Percentiles rank a stretch among this genome's conserved stretches.
These are phyloP conservation scores for Ivindomyrus marchei DNA, from an alignment of 2,113 vertebrate species.

Conservation along the genomic window DNA sequence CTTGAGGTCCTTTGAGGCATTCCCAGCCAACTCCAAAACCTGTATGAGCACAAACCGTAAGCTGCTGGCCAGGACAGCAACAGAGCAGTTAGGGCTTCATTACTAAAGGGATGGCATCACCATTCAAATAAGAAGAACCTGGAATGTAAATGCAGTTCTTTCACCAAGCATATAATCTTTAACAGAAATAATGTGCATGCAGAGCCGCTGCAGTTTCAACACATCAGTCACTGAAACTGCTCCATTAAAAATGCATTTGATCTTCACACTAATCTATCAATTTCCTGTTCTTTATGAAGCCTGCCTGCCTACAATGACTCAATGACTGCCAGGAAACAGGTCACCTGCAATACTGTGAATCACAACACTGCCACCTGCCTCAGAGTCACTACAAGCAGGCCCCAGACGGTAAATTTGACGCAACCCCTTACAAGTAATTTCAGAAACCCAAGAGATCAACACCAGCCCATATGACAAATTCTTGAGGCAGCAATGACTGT, in stretches of 20 bases:
- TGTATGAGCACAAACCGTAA: conserved; percentile 29
- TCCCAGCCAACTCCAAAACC: conserved; percentile 82
- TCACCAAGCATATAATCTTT: background rate
- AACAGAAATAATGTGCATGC: background rate
- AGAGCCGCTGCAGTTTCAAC: background rate
- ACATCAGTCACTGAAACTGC: background rate
- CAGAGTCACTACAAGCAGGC: background rate
- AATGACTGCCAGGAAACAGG: background rate
- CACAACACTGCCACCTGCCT: background rate
- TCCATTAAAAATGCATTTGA: background rate
- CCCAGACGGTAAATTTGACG: background rate
- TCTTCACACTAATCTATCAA: background rate
- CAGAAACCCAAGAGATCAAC: background rate
- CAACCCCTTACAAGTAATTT: background rate
- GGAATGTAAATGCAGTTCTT: background rate
- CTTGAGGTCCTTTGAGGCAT: conserved; percentile 81
- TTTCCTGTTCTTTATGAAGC: background rate
- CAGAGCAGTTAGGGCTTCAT: background rate
- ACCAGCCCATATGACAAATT: background rate
- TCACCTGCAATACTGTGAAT: background rate
- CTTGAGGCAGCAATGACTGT: background rate
- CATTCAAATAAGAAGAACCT: background rate
- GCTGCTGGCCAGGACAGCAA: background rate
- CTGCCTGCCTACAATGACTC: background rate
- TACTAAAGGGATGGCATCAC: background rate